These are phyloP conservation scores for Koerneria pararmatus DNA, from an alignment of 2,888 invertebrate genomes.

Conservation along the genomic window DNA sequence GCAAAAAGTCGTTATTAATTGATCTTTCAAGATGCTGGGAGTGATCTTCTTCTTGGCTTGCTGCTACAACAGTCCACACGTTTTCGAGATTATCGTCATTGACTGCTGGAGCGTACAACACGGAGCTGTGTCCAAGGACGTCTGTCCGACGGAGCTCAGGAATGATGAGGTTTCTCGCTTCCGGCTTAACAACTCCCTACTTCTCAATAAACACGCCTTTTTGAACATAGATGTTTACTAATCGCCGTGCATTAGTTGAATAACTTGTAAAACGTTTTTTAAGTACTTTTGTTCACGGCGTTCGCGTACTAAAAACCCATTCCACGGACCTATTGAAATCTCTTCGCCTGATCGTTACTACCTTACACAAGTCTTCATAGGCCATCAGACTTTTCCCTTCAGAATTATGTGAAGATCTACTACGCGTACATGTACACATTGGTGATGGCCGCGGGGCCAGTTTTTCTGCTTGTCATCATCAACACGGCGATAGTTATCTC, in stretches of 20 bases:
- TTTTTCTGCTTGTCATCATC: constrained; percentile 46
- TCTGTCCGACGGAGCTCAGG: constrained; percentile 52
- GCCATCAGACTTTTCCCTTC: too few species aligned
- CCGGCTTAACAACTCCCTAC: not conserved
- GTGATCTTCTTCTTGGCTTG: constrained; percentile 36
- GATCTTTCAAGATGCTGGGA: constrained; percentile 34
- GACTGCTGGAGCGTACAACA: constrained; percentile 51
- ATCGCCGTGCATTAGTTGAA: too few species aligned
- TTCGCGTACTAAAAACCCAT: too few species aligned
- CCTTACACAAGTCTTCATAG: too few species aligned
- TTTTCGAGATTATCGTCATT: constrained; percentile 56
- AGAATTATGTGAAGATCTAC: constrained; percentile 47
- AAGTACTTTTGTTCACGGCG: too few species aligned
- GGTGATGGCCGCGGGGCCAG: constrained; percentile 54
- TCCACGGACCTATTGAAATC: too few species aligned
- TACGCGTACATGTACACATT: constrained; percentile 54
- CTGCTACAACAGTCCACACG: constrained; percentile 50
- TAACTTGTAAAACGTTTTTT: too few species aligned
- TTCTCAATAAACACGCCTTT: constrained; percentile 3
- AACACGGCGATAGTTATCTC: constrained; percentile 30
- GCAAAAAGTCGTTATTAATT: not conserved
- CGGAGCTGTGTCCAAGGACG: constrained; percentile 44
- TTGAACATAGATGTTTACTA: not conserved
- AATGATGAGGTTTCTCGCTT: constrained; percentile 38
- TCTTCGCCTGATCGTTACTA: too few species aligned